phyloP scores from a whole-genome alignment of 2,888 invertebrate species.

The Netelia virgata region DNA sequence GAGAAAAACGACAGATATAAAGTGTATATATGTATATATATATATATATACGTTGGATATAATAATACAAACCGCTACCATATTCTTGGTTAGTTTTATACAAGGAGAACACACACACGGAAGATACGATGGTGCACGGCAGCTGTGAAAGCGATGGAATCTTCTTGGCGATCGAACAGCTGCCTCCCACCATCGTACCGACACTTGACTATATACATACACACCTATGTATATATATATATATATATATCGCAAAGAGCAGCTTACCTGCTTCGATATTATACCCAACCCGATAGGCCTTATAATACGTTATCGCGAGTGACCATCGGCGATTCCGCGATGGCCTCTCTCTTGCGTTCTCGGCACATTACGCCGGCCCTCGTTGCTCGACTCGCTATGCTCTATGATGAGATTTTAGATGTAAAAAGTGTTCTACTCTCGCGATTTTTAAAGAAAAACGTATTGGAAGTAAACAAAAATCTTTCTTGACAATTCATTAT shows the following conservation, averaged over 20 bases:
- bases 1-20: slow-evolving; percentile 22
- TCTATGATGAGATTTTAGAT: not conserved
- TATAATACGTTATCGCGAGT: slow-evolving; percentile 49
- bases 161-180: slow-evolving; percentile 74
- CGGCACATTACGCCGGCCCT: not conserved
- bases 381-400: not conserved
- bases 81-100: slow-evolving; percentile 36
- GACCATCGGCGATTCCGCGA: slow-evolving; percentile 60
- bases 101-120: slow-evolving; percentile 31
- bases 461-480: no score
- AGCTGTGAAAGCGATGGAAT: slow-evolving; percentile 66
- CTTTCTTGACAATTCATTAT: no score
- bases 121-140: slow-evolving; percentile 42
- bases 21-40: not conserved
- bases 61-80: slow-evolving; percentile 29
- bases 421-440: not conserved
- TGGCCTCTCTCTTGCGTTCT: slow-evolving; percentile 14
- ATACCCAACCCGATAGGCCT: slow-evolving; percentile 46
- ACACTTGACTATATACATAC: slow-evolving; percentile 35
- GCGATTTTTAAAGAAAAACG: no score
- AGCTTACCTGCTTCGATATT: slow-evolving; percentile 54
- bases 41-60: not conserved
- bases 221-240: not conserved
- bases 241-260: slow-evolving; percentile 20
- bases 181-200: slow-evolving; percentile 76